These are phyloP conservation scores for Petromus typicus DNA, from an alignment of 2,113 vertebrate species.

Conservation along the genomic window DNA sequence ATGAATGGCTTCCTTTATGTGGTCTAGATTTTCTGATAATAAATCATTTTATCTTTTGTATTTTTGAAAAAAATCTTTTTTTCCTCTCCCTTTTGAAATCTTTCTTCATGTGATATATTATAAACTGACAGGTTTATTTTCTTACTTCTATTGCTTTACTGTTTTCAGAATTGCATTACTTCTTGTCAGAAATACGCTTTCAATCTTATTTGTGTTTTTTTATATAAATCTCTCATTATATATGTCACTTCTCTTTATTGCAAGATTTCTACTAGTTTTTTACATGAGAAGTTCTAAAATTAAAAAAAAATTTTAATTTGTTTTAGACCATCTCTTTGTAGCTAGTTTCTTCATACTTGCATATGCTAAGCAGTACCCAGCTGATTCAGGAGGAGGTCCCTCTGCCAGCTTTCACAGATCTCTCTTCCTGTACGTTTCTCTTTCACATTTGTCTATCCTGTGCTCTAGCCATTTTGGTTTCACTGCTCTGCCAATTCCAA, in stretches of 20 bases:
- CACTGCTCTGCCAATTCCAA: background rate
- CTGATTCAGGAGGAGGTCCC: too few relatives aligned
- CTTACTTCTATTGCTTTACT: background rate
- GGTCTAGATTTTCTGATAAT: background rate
- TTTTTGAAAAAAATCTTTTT: background rate
- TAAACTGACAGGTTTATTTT: background rate
- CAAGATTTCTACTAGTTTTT: background rate
- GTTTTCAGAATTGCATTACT: background rate
- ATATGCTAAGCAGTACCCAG: too few relatives aligned
- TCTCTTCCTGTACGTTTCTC: background rate
- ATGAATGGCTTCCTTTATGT: background rate
- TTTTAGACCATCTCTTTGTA: background rate
- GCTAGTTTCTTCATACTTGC: background rate
- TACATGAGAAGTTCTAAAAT: background rate
- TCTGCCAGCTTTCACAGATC: background rate
- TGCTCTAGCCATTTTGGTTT: background rate
- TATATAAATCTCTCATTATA: background rate
- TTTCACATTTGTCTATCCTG: background rate
- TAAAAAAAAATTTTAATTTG: background rate
- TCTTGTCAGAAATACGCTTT: background rate
- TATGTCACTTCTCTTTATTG: background rate
- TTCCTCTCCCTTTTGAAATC: background rate
- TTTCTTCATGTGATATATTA: background rate
- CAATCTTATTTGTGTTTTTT: background rate
- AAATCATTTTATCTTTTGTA: background rate